Base-by-base conservation (phyloP, 2,113 vertebrate species). In the Perca flavescens region DNA sequence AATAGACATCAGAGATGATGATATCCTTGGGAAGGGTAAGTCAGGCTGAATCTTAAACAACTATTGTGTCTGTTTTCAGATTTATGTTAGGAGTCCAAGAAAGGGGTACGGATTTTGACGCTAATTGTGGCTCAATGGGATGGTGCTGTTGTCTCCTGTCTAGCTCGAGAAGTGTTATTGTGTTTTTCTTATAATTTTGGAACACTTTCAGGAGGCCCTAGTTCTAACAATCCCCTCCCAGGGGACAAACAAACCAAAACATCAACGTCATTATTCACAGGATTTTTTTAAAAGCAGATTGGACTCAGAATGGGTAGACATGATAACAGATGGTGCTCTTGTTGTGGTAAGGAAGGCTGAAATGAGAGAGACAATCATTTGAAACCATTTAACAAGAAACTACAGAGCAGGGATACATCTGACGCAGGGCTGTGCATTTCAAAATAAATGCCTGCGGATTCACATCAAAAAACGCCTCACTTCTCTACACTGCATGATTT, bases 371-470 rank as follows among this genome's bases (percentile, higher is more conserved):
- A 36, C 5, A 15, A 61, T n/a, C 8, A 62, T 68, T 65, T 60
- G n/a, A 54, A 76, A 75, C 17, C 50, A 22, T 53, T 77, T 19
- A 40, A 57, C 17, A 50, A 58, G 43, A 75, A 71, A 52, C 46
- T 34, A 74, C 58, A 61, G 68, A 79, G 25, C 43, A 49, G 50
- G 25, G 16, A 47, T 25, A 40, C 22, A 61, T 69, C 56, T 53
- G 65, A 61, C 2, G 17, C 64, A 53, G n/a, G 34, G 70, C 6
- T 70, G 63, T 53, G 5, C 49, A 12, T 66, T 60, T 80, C 54
- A 71, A 60, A 80, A 60, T 60, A 80, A 63, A 74, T 61, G 53
- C 62, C 63, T 63, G 73, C 63, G 79, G 67, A 36, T 83, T 83
- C 61, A 88, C 69, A 82, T 79, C 47, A 65, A 65, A 66, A 70